phyloP scores from a whole-genome alignment of 2,888 invertebrate genomes.

The Torymus aiolomorphi region DNA sequence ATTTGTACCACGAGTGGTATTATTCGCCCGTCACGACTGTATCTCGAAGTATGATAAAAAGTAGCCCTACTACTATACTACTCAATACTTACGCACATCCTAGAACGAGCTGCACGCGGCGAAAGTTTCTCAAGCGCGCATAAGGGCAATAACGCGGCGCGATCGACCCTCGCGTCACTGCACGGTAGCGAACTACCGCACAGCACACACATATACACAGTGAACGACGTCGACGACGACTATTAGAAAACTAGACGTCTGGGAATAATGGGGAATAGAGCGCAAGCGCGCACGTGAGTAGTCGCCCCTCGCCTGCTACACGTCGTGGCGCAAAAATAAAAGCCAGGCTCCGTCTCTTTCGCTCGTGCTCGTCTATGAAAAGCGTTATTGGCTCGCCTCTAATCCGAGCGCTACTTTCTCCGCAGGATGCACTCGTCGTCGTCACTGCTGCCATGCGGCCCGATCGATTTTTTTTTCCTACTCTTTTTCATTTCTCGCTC shows the following conservation, averaged over 20 bases:
- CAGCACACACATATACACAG: neutral
- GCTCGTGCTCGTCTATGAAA: conserved; percentile 20
- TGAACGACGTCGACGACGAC: conserved; percentile 3
- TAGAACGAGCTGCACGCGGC: too few species aligned
- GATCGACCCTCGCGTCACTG: neutral
- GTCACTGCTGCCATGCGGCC: neutral
- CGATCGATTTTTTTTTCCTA: conserved; percentile 51
- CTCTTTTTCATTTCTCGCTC: conserved; percentile 42
- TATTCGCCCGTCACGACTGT: too few species aligned
- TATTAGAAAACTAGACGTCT: conserved; percentile 55
- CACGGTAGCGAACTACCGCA: neutral
- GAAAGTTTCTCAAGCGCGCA: conserved; percentile 16
- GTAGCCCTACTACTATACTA: too few species aligned
- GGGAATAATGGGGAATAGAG: conserved; percentile 52
- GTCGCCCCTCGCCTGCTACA: conserved; percentile 28
- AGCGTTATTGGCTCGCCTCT: conserved; percentile 46
- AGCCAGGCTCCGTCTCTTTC: conserved; percentile 1
- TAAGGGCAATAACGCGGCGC: too few species aligned
- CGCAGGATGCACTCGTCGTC: conserved; percentile 52
- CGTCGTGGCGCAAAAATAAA: conserved; percentile 51
- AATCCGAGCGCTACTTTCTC: conserved; percentile 41
- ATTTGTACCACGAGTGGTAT: too few species aligned
- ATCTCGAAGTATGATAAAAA: too few species aligned
- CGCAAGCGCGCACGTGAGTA: neutral
- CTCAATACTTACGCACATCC: too few species aligned